Base-by-base conservation (phyloP, 53 echinoderm and acorn worm genomes). In the Stichopus horrens region DNA sequence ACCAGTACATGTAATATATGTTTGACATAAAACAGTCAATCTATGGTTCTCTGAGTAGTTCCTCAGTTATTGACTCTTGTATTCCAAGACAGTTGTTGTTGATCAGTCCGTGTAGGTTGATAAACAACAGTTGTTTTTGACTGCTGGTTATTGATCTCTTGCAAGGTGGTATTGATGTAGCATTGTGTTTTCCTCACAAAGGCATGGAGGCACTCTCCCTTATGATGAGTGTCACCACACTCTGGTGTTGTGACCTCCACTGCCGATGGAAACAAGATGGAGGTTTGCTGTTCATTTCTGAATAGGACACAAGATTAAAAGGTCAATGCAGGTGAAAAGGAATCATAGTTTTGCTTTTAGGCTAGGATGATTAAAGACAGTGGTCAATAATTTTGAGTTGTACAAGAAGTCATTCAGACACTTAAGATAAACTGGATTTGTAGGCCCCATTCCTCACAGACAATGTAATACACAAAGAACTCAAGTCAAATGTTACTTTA, bases 71-170 rank as follows among this genome's bases (percentile, higher is more conserved):
- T 37, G 37, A 37, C 37, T 37, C 37, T 37, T 37, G 37, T 37
- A 37, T 37, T 37, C 37, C 37, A 37, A 37, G 37, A 37, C 37
- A 37, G 23, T 75, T 23, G 75, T 23, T 21, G 55, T 53, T 79
- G 54, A 19, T 14, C 79, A 79, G 55, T 19, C 10, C 7, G 79
- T 53, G 19, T n/a, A 79, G 79, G 53, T 55, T 79, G 18, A 20
- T 13, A 79, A 79, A 79, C 55, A 79, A 79, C 79, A 79, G 79
- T 79, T 79, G 79, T 79, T 79, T 79, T 79, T 53, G 19, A 79
- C 79, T 79, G 23, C 16, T 51, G 52, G 4, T 5, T 76, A 79
- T 79, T 79, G 79, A 79, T 79, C 79, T 53, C 53, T 79, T 54
- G 52, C 19, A 18, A 53, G 79, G 55, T 19, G 53, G 13, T 79